Evolutionary conservation across 2,888 invertebrate genomes (phyloP).

Genomic region (Plagodis dolabraria): DNA sequence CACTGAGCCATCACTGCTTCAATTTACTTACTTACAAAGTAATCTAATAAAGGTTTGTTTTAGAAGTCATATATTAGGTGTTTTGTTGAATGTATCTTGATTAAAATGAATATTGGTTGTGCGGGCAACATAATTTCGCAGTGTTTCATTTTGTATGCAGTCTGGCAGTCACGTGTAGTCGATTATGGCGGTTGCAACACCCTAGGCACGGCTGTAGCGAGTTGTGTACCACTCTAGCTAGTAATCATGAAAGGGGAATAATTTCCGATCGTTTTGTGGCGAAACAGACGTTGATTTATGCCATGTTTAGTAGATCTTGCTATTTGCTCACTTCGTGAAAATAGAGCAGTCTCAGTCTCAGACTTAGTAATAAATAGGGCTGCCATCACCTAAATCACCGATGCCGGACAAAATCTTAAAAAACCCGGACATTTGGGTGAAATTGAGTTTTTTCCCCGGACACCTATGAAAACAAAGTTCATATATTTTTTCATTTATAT

Average conservation of each 20-base stretch:
- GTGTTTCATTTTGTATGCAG: conserved; percentile 14
- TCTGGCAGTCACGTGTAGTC: conserved; percentile 31
- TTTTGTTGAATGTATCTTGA: not conserved
- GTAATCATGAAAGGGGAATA: conserved; percentile 42
- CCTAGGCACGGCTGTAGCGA: conserved; percentile 20
- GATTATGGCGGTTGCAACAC: conserved; percentile 36
- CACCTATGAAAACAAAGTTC: too few relatives aligned
- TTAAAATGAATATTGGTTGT: not conserved
- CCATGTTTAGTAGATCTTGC: conserved; percentile 7
- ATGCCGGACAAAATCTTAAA: too few relatives aligned
- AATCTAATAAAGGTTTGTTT: too few relatives aligned
- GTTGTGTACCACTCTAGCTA: conserved; percentile 23
- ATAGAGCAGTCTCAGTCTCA: too few relatives aligned
- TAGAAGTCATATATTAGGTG: not conserved
- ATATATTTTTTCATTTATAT: too few relatives aligned
- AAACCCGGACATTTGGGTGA: too few relatives aligned
- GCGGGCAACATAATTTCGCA: conserved; percentile 11
- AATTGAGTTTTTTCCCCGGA: too few relatives aligned
- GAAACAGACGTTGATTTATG: conserved; percentile 42
- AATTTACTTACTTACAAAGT: too few relatives aligned
- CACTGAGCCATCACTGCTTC: too few relatives aligned
- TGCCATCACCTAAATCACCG: too few relatives aligned
- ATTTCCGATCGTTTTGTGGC: conserved; percentile 41
- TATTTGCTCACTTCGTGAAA: not conserved
- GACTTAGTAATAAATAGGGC: too few relatives aligned